Evolutionary conservation across 2,797 vertebrate species (phyloP), one percentile per base, ranked within the genome.

Genomic region (Acomys russatus): DNA sequence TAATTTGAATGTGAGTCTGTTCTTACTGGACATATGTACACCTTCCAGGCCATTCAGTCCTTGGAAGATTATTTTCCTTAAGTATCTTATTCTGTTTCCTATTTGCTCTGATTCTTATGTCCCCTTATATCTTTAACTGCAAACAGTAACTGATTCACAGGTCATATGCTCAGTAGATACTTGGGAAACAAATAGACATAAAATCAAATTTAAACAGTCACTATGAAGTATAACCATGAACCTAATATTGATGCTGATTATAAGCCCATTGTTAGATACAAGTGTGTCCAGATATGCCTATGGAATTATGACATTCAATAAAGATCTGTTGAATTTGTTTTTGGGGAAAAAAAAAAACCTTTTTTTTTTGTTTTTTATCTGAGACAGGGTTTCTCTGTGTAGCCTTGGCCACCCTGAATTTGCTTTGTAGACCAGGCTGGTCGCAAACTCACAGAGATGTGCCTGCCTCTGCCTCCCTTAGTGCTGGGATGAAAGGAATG

Each of bases 321-420:
- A 96, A 93, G 88, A 70, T 25, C 73, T 90, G 35, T 59, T 94
- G 71, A 84, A 89, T 84, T 96, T 97, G 71, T 95, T 92, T 8
- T 56, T 56, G 56, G n/a, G n/a, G n/a, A n/a, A 56, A 56, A 56
- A 56, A 56, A 56, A 56, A 44, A 44, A 44, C 44, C 4, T 44
- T 44, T 44, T 44, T 44, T 44, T 44, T 44, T 44, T 44, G 44
- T 44, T 44, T 44, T 3, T 44, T 44, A 44, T 44, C 44, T 44
- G 44, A 44, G 44, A 44, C 44, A 44, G 44, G 44, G 44, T 44
- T 44, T 44, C 44, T 44, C 44, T 44, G 44, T 44, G 44, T 44
- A 44, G 44, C 3, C 44, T 44, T 44, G 44, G 44, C 44, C 4
- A 4, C 44, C 44, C 44, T 44, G 44, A 44, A 44, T 4, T 44